Evolutionary conservation across 2,888 invertebrate species (phyloP).

Genomic region (Nasonovia ribisnigri): DNA sequence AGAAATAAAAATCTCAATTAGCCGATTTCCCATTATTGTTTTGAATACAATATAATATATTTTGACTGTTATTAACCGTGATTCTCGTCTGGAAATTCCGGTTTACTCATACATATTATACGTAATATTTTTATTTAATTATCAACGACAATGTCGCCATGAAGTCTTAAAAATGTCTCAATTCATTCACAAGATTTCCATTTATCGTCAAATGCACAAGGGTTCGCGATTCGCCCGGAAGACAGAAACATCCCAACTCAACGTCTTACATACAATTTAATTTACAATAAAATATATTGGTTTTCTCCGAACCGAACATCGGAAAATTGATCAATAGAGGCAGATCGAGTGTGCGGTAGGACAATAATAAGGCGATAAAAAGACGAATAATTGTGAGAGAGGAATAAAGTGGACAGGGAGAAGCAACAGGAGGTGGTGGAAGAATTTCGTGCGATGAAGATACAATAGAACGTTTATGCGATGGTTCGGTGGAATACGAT

Average conservation of each 20-base stretch:
- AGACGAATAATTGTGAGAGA: background rate
- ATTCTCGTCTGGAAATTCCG: background rate
- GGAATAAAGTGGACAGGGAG: background rate
- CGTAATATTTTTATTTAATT: background rate
- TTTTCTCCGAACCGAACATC: background rate
- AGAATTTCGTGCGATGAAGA: background rate
- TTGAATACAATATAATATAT: background rate
- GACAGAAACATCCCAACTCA: background rate
- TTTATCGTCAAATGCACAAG: background rate
- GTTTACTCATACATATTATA: background rate
- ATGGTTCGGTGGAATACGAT: background rate
- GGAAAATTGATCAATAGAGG: background rate
- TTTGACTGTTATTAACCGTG: background rate
- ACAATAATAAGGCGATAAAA: background rate
- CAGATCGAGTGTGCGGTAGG: background rate
- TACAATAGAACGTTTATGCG: background rate
- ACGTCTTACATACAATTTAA: background rate
- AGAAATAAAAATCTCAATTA: background rate
- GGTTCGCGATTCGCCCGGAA: background rate
- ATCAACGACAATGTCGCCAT: background rate
- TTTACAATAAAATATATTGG: background rate
- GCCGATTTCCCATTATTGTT: background rate
- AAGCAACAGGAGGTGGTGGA: background rate
- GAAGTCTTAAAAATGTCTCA: background rate
- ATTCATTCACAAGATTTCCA: background rate